These are phyloP conservation scores for Sphecodes monilicornis DNA, from an alignment of 2,888 invertebrate species.

Conservation along the genomic window DNA sequence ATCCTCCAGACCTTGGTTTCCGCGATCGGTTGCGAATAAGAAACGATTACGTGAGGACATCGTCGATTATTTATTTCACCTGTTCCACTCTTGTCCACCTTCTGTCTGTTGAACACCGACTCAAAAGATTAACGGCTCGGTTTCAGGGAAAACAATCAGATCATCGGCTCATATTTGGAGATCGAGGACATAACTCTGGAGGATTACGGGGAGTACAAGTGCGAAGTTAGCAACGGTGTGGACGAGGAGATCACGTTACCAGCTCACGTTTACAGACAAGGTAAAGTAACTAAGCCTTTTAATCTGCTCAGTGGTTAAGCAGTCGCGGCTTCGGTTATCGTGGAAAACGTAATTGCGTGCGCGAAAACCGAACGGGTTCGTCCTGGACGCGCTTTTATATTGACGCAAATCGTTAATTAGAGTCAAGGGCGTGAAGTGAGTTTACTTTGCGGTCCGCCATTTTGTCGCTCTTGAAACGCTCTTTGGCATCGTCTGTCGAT, in stretches of 20 bases:
- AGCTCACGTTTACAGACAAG: conserved; percentile 81
- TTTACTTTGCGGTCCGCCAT: background rate
- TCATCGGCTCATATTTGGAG: conserved; percentile 89
- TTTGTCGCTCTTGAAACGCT: background rate
- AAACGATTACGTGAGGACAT: conserved; percentile 13
- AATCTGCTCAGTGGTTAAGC: conserved; percentile 33
- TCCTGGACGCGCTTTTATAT: background rate
- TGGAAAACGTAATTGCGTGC: background rate
- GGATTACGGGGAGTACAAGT: conserved; percentile 90
- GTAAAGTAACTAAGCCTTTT: conserved; percentile 75
- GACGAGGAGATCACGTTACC: conserved; percentile 83
- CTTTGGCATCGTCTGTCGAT: background rate
- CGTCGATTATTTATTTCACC: background rate
- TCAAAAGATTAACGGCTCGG: background rate
- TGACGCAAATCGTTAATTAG: background rate
- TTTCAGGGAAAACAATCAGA: conserved; percentile 89
- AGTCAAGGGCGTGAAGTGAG: too few species aligned
- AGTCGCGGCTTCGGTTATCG: conserved; percentile 13
- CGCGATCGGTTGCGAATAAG: conserved; percentile 12
- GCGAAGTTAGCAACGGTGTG: conserved; percentile 87
- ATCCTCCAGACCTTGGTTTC: background rate
- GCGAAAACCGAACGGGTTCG: background rate
- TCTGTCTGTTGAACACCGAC: background rate
- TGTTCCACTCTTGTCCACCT: background rate
- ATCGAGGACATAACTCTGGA: conserved; percentile 87